Conservation (phyloP, 2,888 invertebrate genomes). For the Corbicula japonica region DNA sequence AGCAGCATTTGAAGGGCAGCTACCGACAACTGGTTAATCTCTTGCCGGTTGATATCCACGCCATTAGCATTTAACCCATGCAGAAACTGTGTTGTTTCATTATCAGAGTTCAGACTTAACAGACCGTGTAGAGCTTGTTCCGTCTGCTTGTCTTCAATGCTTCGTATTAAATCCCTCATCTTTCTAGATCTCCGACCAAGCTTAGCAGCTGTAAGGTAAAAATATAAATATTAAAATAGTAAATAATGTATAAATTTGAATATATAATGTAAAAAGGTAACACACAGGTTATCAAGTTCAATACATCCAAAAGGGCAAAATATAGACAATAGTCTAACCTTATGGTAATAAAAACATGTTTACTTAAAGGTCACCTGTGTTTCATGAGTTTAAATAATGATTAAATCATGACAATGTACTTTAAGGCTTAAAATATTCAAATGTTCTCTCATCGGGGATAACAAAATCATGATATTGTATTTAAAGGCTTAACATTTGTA, state of each 20-base stretch:
- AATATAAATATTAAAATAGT: not conserved
- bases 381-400: too few species aligned
- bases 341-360: too few species aligned
- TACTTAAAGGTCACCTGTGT: too few species aligned
- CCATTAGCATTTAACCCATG: conserved; percentile 57
- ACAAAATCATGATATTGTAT: too few species aligned
- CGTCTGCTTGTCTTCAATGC: conserved; percentile 86
- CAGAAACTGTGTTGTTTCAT: conserved; percentile 53
- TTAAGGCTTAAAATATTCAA: too few species aligned
- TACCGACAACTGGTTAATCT: conserved; percentile 78
- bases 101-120: conserved; percentile 84
- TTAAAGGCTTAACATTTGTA: too few species aligned
- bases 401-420: too few species aligned
- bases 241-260: not conserved
- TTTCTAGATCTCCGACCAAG: conserved; percentile 85
- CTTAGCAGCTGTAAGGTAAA: conserved; percentile 83
- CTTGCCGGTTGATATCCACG: conserved; percentile 61
- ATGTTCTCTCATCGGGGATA: too few species aligned
- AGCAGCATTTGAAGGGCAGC: conserved; percentile 79
- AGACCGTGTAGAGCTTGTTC: conserved; percentile 86
- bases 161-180: conserved; percentile 85
- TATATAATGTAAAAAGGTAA: not conserved
- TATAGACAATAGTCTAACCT: too few species aligned
- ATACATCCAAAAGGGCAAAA: not conserved
- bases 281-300: not conserved